A percentile compares a stretch with the other conserved stretches of the same genome.
phyloP scores from a whole-genome alignment of 2,113 vertebrate species.

The Sylvia atricapilla region DNA sequence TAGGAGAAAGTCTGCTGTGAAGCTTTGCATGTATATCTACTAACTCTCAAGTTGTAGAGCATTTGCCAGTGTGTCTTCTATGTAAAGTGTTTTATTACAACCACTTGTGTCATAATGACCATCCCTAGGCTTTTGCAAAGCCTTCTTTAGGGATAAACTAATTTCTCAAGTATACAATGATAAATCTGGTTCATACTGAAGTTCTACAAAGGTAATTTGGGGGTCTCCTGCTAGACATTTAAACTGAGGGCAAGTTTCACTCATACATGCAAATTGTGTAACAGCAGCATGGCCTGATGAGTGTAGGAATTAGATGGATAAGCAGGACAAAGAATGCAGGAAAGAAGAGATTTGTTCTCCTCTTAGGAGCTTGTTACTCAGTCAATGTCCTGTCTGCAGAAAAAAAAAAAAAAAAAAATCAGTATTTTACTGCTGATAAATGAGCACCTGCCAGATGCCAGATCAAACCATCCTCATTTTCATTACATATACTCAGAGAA shows the following conservation, averaged over 20 bases:
- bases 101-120: not conserved
- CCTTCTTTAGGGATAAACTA: not conserved
- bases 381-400: not conserved
- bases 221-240: not conserved
- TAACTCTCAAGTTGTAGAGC: not conserved
- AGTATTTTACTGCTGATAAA: not conserved
- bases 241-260: not conserved
- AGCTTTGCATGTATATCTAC: not conserved
- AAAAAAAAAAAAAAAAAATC: not conserved
- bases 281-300: not conserved
- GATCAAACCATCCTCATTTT: not conserved
- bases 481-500: not conserved
- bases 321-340: not conserved
- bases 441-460: not conserved
- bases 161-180: not conserved
- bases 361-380: not conserved
- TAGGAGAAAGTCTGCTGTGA: not conserved
- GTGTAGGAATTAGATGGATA: not conserved
- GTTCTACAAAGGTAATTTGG: rapidly evolving
- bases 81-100: not conserved
- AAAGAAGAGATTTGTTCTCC: not conserved
- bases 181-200: not conserved
- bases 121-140: not conserved
- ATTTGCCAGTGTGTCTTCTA: not conserved
- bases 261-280: not conserved